Evolutionary conservation across 2,888 invertebrate species (phyloP).

Genomic region (Orchesellides sinensis): DNA sequence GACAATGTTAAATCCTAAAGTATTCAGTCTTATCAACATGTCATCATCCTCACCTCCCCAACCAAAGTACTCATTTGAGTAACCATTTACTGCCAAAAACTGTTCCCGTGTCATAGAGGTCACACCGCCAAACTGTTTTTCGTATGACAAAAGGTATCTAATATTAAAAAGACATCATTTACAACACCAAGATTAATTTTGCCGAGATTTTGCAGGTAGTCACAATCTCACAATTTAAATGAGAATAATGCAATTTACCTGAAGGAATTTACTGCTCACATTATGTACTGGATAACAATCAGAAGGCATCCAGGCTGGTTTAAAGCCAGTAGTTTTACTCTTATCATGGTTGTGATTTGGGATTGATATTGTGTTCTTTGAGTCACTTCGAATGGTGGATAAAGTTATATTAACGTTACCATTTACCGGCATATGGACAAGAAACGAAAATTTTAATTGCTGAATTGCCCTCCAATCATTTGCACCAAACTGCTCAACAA

Average conservation of each 20-base stretch:
- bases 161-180: not conserved
- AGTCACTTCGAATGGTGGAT: too few species aligned
- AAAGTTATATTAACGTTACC: not conserved
- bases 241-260: not conserved
- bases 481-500: too few species aligned
- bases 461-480: too few species aligned
- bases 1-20: not conserved
- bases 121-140: slow-evolving; percentile 88
- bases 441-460: not conserved
- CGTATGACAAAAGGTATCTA: slow-evolving; percentile 81
- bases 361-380: too few species aligned
- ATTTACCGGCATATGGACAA: not conserved
- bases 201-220: not conserved
- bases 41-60: slow-evolving; percentile 97
- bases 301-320: not conserved
- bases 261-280: not conserved
- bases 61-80: slow-evolving; percentile 88
- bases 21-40: slow-evolving; percentile 77
- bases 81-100: slow-evolving; percentile 87
- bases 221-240: not conserved
- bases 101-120: slow-evolving; percentile 86
- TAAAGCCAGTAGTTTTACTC: too few species aligned
- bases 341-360: too few species aligned
- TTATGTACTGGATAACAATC: slow-evolving; percentile 1
- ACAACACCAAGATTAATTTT: too few species aligned